phyloP scores from a whole-genome alignment of 2,888 invertebrate genomes.

The Malthinus seriepunctatus region DNA sequence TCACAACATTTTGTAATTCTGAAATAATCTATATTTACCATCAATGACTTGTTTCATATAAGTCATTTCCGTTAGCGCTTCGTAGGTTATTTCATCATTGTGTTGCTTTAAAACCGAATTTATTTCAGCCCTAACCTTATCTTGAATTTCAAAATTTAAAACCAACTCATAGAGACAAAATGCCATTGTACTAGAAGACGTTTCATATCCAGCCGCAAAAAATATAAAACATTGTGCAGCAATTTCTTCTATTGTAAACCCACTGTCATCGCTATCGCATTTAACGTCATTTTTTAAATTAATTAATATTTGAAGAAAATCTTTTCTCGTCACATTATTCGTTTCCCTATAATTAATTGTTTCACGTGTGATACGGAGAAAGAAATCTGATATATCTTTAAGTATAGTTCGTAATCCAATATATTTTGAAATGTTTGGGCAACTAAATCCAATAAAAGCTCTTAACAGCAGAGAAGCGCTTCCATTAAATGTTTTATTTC shows the following conservation, averaged over 20 bases:
- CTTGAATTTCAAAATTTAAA: conserved; percentile 53
- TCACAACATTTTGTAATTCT: neutral
- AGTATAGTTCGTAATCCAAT: conserved; percentile 35
- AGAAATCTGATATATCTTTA: conserved; percentile 49
- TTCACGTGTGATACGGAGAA: conserved; percentile 50
- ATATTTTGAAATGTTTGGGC: conserved; percentile 32
- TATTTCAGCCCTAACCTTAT: conserved; percentile 53
- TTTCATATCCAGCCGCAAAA: conserved; percentile 49
- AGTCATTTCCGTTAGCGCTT: conserved; percentile 55
- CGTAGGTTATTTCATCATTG: conserved; percentile 53
- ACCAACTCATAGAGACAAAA: conserved; percentile 58
- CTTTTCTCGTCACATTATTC: conserved; percentile 54
- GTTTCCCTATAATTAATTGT: conserved; percentile 53
- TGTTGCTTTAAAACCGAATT: conserved; percentile 46
- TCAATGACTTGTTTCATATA: conserved; percentile 55
- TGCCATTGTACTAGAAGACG: conserved; percentile 50
- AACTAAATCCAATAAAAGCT: conserved; percentile 11
- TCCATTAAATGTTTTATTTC: conserved; percentile 25
- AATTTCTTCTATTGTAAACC: conserved; percentile 20
- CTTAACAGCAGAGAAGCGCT: conserved; percentile 14
- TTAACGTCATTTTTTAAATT: conserved; percentile 34
- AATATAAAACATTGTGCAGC: conserved; percentile 41
- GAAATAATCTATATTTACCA: conserved; percentile 34
- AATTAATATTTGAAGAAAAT: conserved; percentile 58
- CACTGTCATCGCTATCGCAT: neutral